Base-by-base conservation (phyloP, 2,113 vertebrate species). In the Ovibos moschatus region DNA sequence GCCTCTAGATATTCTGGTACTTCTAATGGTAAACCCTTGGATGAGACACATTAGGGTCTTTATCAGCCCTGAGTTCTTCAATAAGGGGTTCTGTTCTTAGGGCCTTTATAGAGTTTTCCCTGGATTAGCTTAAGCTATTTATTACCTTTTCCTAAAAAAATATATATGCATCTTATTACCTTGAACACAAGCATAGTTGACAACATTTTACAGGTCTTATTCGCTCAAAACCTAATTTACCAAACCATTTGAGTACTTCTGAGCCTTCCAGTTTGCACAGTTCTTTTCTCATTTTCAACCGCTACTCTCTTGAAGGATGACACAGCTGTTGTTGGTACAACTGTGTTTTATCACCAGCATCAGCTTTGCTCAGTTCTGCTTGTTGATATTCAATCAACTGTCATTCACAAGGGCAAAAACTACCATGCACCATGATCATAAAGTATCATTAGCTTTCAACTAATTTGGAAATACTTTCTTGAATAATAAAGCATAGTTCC, bases 371-470 rank as follows among this genome's bases (percentile, higher is more conserved):
- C 33, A 4, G 3, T 94, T 74, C 95, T 96, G 95, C 45, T 98
- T 97, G 97, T 96, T 98, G 98, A 98, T 97, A 97, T 98, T 98
- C 98, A 92, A 11, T 97, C 79, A 93, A 62, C 97, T 97, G 98
- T 99, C 98, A 98, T 64, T 10, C 67, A 43, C 90, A 23, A 62
- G 98, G 71, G 96, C 96, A 15, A 89, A 8, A 88, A 27, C 25
- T 4, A 53, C 53, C 83, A 16, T 23, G 53, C 94, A 78, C 97
- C 95, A 89, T 28, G 0, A 95, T 98, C 97, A 96, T 78, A 87
- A 97, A 83, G 62, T 88, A 71, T 91, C n/a, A 86, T 85, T 95
- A 85, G 87, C 55, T 40, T 53, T 92, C 86, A 87, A 88, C 57
- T 6, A 7, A n/a, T 6, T 2, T 81, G 40, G 92, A n/a, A 92